Evolutionary conservation across 2,113 vertebrate genomes (phyloP).

Genomic region (Sigmodon hispidus): DNA sequence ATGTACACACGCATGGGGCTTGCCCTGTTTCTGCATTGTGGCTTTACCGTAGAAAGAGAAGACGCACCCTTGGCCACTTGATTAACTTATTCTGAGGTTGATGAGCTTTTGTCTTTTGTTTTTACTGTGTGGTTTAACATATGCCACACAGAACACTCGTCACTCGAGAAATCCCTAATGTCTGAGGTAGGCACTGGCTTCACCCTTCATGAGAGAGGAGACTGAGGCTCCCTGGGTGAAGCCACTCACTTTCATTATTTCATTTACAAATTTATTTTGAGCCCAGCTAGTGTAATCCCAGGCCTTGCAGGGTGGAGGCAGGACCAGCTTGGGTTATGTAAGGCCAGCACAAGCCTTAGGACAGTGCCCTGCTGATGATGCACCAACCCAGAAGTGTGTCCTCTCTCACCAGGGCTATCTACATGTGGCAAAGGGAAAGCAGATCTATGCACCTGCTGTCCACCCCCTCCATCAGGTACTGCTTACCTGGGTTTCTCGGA

Average conservation of each 20-base stretch:
- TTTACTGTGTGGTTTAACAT: background rate
- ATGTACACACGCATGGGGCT: fast-evolving
- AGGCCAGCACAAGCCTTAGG: fast-evolving
- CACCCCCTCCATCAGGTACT: background rate
- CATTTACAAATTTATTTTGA: background rate
- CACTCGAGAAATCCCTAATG: background rate
- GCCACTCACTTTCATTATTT: background rate
- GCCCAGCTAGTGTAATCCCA: background rate
- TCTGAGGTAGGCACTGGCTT: no score
- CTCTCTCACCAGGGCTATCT: background rate
- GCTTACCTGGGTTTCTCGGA: slow-evolving; percentile 62
- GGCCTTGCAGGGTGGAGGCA: background rate
- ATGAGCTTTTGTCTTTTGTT: background rate
- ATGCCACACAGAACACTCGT: fast-evolving
- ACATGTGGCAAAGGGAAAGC: background rate
- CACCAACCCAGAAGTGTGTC: background rate
- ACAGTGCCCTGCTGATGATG: background rate
- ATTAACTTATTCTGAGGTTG: background rate
- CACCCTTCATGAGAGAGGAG: background rate
- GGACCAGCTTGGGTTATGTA: background rate
- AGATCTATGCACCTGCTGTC: no score
- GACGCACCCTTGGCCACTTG: background rate
- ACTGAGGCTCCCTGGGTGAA: background rate
- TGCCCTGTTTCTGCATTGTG: background rate
- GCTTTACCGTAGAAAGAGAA: background rate